phyloP scores from a whole-genome alignment of 2,888 invertebrate species.

The Tachystola acroxantha region DNA sequence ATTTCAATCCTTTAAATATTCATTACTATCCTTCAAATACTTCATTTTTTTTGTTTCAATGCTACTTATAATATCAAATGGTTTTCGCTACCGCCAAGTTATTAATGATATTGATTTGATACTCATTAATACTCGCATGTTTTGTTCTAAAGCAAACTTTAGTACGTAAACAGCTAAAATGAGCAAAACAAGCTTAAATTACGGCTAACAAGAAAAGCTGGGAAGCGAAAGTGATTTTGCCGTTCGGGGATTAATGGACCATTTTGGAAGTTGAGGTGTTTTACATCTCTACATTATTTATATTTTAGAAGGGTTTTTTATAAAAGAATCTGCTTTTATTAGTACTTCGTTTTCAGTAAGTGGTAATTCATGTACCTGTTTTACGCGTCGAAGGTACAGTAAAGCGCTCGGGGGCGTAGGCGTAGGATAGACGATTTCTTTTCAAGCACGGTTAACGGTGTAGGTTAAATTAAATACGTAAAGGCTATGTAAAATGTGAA shows the following conservation, averaged over 20 bases:
- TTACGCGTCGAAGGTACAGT: not conserved
- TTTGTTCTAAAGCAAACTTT: not conserved
- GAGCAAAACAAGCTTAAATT: constrained; percentile 2
- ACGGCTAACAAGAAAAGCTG: constrained; percentile 1
- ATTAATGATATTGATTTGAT: no score
- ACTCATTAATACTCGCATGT: not conserved
- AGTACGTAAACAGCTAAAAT: not conserved
- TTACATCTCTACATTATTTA: not conserved
- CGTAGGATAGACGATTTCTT: no score
- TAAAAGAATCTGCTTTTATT: not conserved
- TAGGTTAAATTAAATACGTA: no score
- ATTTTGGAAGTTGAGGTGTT: constrained; percentile 2
- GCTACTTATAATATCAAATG: no score
- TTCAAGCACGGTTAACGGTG: no score
- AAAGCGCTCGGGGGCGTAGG: no score
- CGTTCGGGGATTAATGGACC: constrained; percentile 3
- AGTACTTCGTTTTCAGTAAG: no score
- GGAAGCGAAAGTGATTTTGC: not conserved
- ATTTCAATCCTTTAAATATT: no score
- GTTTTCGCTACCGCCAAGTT: no score
- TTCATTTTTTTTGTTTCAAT: no score
- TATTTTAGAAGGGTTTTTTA: not conserved
- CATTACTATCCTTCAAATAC: no score
- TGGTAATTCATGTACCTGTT: not conserved
- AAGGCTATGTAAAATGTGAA: no score